Evolutionary conservation across 2,113 vertebrate genomes (phyloP).

Genomic region (Semnornis frantzii): DNA sequence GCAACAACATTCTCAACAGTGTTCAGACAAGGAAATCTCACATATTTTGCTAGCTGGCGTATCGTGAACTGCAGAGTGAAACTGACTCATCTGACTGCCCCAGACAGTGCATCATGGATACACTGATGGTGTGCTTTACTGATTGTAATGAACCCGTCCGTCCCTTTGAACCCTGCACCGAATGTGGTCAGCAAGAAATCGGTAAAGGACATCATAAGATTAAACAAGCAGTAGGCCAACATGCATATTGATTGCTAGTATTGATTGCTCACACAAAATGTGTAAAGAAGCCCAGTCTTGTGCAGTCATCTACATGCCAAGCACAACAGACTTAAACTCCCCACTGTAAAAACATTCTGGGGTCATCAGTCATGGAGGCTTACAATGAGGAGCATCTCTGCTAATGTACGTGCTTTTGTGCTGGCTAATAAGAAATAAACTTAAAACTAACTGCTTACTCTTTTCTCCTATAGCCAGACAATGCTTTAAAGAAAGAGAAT

Average conservation of each 20-base stretch:
- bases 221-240: background rate
- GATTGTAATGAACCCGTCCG: fast-evolving
- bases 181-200: background rate
- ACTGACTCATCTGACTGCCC: fast-evolving
- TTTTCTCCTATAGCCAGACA: background rate
- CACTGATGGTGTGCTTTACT: fast-evolving
- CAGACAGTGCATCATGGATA: fast-evolving
- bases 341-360: fast-evolving
- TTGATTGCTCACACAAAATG: background rate
- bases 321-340: background rate
- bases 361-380: background rate
- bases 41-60: background rate
- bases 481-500: background rate
- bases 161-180: background rate
- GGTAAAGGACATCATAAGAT: fast-evolving
- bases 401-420: background rate
- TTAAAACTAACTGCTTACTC: background rate
- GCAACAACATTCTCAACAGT: background rate
- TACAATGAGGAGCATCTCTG: background rate
- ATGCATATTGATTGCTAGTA: background rate
- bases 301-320: background rate
- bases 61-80: background rate
- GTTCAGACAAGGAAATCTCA: background rate
- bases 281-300: background rate
- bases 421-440: background rate